These are phyloP conservation scores for Harpegnathos saltator DNA, from an alignment of 1,140 invertebrate genomes.

Conservation along the genomic window DNA sequence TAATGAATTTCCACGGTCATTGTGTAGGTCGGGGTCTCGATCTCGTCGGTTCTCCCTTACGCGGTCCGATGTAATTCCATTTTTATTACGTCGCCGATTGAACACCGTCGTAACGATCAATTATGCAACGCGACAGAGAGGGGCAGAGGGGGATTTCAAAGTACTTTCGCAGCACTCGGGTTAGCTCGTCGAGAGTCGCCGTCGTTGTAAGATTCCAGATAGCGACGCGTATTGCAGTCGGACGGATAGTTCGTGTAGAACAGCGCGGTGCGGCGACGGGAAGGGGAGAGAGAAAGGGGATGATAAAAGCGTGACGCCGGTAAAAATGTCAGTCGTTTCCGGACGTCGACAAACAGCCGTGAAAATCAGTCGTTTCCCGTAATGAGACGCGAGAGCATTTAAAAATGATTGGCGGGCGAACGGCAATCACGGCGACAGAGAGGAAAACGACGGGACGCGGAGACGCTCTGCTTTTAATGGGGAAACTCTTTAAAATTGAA, in stretches of 20 bases:
- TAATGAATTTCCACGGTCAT: not conserved
- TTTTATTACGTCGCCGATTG: too few species aligned
- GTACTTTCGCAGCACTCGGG: too few species aligned
- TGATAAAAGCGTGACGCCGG: slow-evolving; percentile 37
- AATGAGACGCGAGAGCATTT: slow-evolving; percentile 55
- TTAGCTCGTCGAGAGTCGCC: not conserved
- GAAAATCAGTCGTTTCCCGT: slow-evolving; percentile 42
- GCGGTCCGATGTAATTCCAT: too few species aligned
- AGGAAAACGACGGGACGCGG: not conserved
- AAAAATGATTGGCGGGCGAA: slow-evolving; percentile 48
- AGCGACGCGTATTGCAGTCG: too few species aligned
- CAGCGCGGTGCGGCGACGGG: not conserved
- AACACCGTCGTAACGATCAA: too few species aligned
- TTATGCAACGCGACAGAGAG: too few species aligned
- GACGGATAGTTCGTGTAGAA: not conserved
- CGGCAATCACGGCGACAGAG: slow-evolving; percentile 13
- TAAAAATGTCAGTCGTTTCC: slow-evolving; percentile 37
- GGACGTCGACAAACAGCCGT: slow-evolving; percentile 48
- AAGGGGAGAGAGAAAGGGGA: slow-evolving; percentile 5
- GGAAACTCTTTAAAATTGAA: slow-evolving; percentile 58
- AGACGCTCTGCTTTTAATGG: slow-evolving; percentile 33
- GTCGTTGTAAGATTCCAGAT: not conserved
- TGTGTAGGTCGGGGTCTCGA: not conserved
- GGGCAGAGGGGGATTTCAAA: too few species aligned
- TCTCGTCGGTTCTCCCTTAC: too few species aligned